Percentiles rank a stretch among this genome's conserved stretches.
These are phyloP conservation scores for Hyperopisus bebe DNA, from an alignment of 2,113 vertebrate genomes.

Conservation along the genomic window DNA sequence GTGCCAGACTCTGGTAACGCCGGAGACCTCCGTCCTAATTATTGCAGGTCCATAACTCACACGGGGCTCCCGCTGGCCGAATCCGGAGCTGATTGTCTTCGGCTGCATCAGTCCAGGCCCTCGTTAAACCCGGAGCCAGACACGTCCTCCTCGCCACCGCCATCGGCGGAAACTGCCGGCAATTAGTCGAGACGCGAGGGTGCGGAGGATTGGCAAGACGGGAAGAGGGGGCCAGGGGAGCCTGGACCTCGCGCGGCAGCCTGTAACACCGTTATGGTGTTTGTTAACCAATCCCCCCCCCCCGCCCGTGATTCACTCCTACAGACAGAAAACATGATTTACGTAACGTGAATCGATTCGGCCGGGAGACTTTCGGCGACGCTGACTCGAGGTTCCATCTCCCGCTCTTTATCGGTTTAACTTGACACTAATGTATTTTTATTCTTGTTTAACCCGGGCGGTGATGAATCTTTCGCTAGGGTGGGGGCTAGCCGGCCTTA, in stretches of 20 bases:
- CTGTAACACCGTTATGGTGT: constrained; percentile 91
- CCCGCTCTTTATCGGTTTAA: constrained; percentile 92
- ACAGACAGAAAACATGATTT: constrained; percentile 97
- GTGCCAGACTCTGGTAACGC: constrained; percentile 70
- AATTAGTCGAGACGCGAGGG: constrained; percentile 86
- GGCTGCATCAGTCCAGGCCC: constrained; percentile 76
- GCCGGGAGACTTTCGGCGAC: constrained; percentile 81
- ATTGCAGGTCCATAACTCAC: constrained; percentile 81
- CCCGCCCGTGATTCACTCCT: constrained; percentile 77
- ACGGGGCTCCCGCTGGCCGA: constrained; percentile 86
- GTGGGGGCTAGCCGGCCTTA: constrained; percentile 84
- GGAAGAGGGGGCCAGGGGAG: constrained; percentile 75
- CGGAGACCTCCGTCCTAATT: constrained; percentile 84
- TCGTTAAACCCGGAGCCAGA: constrained; percentile 70
- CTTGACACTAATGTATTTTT: constrained; percentile 97
- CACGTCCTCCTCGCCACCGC: constrained; percentile 58
- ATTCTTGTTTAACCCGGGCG: constrained; percentile 87
- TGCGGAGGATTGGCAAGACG: constrained; percentile 84
- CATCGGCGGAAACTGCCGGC: constrained; percentile 82
- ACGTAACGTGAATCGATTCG: constrained; percentile 95
- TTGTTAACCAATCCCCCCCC: constrained; percentile 72
- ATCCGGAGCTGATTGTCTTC: constrained; percentile 88
- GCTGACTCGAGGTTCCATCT: constrained; percentile 75
- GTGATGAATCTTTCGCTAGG: constrained; percentile 94
- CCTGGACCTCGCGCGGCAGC: constrained; percentile 69